Conservation (phyloP, 1,140 invertebrate genomes). For the Apis laboriosa region DNA sequence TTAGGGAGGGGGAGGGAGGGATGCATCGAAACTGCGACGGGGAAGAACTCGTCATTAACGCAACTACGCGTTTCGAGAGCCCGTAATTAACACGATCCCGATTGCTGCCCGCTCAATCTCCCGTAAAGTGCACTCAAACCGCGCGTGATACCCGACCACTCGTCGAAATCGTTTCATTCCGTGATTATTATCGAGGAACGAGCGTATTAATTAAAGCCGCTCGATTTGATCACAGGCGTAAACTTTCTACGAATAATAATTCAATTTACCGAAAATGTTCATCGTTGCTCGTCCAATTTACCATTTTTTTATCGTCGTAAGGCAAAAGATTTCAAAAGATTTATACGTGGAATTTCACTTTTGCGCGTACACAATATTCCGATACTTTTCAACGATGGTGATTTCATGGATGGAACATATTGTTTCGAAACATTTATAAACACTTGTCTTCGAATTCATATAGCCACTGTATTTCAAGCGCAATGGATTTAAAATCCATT, state of each 20-base stretch:
- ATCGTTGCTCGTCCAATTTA: neutral
- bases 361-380: too few species aligned
- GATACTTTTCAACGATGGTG: too few species aligned
- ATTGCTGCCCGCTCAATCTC: constrained; percentile 10
- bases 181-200: constrained; percentile 27
- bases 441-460: too few species aligned
- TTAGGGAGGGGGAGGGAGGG: neutral
- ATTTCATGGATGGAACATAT: too few species aligned
- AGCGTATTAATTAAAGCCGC: constrained; percentile 27
- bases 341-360: neutral
- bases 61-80: constrained; percentile 4
- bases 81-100: constrained; percentile 17
- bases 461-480: too few species aligned
- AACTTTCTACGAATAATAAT: constrained; percentile 23
- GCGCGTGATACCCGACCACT: neutral
- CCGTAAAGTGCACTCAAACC: constrained; percentile 2
- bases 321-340: neutral
- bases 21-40: neutral
- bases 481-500: too few species aligned
- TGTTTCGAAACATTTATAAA: too few species aligned
- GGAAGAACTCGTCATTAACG: constrained; percentile 8
- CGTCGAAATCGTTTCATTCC: constrained; percentile 9
- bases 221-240: constrained; percentile 13
- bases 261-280: constrained; percentile 22
- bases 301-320: too few species aligned